Evolutionary conservation across 1,140 invertebrate genomes (phyloP).

Genomic region (Calliopsis andreniformis): DNA sequence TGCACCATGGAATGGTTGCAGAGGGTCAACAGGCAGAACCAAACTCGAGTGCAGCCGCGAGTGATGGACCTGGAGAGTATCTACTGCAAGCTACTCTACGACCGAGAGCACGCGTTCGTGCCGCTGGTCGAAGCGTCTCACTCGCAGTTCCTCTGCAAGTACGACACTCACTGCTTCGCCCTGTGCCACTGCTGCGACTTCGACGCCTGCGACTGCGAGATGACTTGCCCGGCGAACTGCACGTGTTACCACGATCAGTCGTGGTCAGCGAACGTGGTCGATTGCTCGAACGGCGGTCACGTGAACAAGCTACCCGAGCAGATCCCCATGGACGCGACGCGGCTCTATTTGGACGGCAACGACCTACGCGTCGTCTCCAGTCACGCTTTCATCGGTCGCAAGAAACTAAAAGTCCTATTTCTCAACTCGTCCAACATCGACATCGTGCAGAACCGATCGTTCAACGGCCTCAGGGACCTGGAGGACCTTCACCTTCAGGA

Average conservation of each 20-base stretch:
- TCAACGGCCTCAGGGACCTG: constrained; percentile 92
- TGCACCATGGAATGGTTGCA: constrained; percentile 93
- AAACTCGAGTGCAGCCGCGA: constrained; percentile 90
- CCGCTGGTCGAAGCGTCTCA: constrained; percentile 91
- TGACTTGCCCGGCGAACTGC: constrained; percentile 95
- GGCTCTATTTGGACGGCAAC: constrained; percentile 94
- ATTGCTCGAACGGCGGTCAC: constrained; percentile 90
- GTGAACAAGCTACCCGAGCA: constrained; percentile 87
- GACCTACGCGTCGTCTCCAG: constrained; percentile 88
- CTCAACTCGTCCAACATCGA: constrained; percentile 93
- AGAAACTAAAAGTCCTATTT: constrained; percentile 90
- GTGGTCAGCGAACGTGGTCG: constrained; percentile 95
- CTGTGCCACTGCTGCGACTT: constrained; percentile 96
- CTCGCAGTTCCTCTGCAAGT: constrained; percentile 95
- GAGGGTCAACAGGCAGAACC: constrained; percentile 89
- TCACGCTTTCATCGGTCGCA: constrained; percentile 95
- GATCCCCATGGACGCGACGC: constrained; percentile 96
- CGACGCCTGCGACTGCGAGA: constrained; percentile 96
- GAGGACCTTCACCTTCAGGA: constrained; percentile 91
- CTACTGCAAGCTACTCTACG: constrained; percentile 93
- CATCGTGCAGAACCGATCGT: constrained; percentile 93
- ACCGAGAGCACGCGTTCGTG: constrained; percentile 89
- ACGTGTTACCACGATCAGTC: constrained; percentile 96
- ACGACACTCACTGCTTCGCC: constrained; percentile 94
- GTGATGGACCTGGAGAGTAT: constrained; percentile 94